Percentiles rank a stretch among this genome's conserved stretches.
phyloP scores from a whole-genome alignment of 2,888 invertebrate genomes.

The Brachyptera risi region DNA sequence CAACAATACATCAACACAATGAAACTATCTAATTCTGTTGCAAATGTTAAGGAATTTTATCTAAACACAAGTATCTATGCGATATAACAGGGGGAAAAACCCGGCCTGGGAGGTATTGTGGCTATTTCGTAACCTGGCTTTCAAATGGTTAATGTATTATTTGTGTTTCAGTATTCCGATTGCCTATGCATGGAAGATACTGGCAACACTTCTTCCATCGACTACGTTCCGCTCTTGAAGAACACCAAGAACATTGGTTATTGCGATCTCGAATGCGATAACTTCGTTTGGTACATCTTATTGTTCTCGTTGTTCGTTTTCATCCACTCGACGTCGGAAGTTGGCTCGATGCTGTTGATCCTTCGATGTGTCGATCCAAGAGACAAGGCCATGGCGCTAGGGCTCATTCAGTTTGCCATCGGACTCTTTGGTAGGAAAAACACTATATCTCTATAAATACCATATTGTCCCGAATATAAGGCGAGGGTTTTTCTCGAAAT shows the following conservation, averaged over 20 bases:
- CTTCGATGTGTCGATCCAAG: conserved; percentile 86
- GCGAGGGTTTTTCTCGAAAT: no score
- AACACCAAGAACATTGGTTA: conserved; percentile 67
- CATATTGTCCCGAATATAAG: no score
- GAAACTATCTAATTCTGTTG: no score
- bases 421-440: conserved; percentile 69
- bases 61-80: no score
- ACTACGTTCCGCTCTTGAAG: conserved; percentile 1
- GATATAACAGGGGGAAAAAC: no score
- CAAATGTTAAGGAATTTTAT: no score
- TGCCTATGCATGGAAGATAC: conserved; percentile 47
- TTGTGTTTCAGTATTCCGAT: conserved; percentile 47
- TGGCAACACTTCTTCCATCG: conserved; percentile 24
- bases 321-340: conserved; percentile 89
- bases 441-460: no score
- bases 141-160: no score
- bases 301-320: conserved; percentile 86
- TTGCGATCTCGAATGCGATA: conserved; percentile 74
- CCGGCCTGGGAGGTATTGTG: no score
- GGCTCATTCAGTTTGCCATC: conserved; percentile 89
- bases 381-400: conserved; percentile 93
- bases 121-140: no score
- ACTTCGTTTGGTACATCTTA: conserved; percentile 74
- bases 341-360: conserved; percentile 85
- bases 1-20: no score